phyloP scores from a whole-genome alignment of 37 sponge, comb jelly and placozoan genomes.

The Ianthella basta region DNA sequence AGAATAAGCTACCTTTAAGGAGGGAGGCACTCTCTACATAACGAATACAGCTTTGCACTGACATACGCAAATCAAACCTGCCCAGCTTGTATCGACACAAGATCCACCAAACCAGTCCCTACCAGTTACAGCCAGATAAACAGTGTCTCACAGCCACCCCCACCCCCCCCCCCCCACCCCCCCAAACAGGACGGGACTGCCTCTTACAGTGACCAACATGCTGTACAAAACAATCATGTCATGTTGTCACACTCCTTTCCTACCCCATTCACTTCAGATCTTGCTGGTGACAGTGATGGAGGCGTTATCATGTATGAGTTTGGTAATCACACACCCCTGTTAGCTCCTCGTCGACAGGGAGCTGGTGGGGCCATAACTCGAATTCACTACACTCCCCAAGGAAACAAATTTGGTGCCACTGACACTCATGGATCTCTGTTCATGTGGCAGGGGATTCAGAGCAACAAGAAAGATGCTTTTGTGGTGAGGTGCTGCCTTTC shows the following conservation, averaged over 20 bases:
- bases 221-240: too few relatives aligned
- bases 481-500: not conserved
- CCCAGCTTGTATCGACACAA: too few relatives aligned
- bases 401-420: conserved; percentile 92
- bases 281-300: conserved; percentile 83
- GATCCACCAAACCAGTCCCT: too few relatives aligned
- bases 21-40: too few relatives aligned
- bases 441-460: conserved; percentile 82
- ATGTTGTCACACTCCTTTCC: too few relatives aligned
- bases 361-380: conserved; percentile 59
- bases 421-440: conserved; percentile 67
- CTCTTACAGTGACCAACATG: too few relatives aligned
- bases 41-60: too few relatives aligned
- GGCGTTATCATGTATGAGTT: conserved; percentile 83
- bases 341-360: conserved; percentile 44
- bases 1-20: too few relatives aligned
- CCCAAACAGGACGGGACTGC: too few relatives aligned
- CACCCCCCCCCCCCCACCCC: not conserved
- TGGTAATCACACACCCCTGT: conserved; percentile 55
- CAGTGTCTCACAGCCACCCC: not conserved
- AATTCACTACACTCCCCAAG: conserved; percentile 85
- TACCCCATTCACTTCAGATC: too few relatives aligned
- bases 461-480: conserved; percentile 26
- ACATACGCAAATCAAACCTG: too few relatives aligned
- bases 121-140: too few relatives aligned